Base-by-base conservation (phyloP, 64 coral and sea anemone species). In the Orbicella faveolata region DNA sequence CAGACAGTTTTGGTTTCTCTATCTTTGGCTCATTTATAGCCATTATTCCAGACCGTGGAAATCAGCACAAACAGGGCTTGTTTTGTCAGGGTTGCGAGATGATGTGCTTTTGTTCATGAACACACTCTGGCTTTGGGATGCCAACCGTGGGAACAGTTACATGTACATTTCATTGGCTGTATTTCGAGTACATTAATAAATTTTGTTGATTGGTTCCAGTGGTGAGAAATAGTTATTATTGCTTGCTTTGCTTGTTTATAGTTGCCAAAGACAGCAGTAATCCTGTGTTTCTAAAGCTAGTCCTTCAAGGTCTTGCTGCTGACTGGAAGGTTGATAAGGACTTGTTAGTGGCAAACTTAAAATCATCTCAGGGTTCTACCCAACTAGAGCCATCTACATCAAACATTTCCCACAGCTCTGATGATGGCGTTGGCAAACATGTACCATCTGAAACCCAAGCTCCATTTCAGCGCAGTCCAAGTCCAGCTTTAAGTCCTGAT, bases 251-350 rank as follows among this genome's bases (percentile, higher is more conserved):
- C 18, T 64, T 81, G 33, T 52, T 90, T 83, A 44, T 73, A 98
- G 96, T 98, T 90, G 90, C 96, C 63, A 98, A 98, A 73, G 96
- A 98, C 63, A 93, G 88, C 64, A 95, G 88, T 76, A 95, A 90
- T 74, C 96, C 96, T 53, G 90, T 92, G 33, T 66, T 98, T 5
- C 88, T 98, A 48, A 98, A 93, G 87, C 93, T 98, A 18, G 96
- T 98, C 63, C 84, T 98, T 9, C 96, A 98, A 93, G 93, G 96
- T 23, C 78, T 98, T 62, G 93, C 93, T 63, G 93, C 93, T 79
- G 90, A 95, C 34, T 98, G 96, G 96, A 87, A 93, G 36, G 90
- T 96, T n/a, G 92, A 96, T 35, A 83, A 78, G 17, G 92, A 94
- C 6, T 77, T 96, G 37, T 72, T 85, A 52, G n/a, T 85, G 10